A percentile compares a stretch with the other conserved stretches of the same genome.
Conservation (phyloP, 2,113 vertebrate species). For the Chitala chitala region DNA sequence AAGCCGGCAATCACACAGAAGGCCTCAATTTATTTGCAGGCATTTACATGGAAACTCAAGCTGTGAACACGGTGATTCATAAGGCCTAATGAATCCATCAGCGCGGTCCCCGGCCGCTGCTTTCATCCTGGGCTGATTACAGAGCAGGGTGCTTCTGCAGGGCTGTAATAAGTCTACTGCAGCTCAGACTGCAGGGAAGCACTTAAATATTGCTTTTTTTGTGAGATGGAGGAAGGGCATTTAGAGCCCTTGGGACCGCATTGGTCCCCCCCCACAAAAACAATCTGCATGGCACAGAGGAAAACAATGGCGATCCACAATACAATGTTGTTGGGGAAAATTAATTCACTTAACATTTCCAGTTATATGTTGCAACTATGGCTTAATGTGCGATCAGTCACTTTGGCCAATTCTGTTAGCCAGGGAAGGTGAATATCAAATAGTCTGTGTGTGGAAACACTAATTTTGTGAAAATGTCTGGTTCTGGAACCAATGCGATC, state of each 20-base stretch:
- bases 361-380: constrained; percentile 10
- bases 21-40: constrained; percentile 45
- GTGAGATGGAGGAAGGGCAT: constrained; percentile 3
- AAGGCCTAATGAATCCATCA: constrained; percentile 45
- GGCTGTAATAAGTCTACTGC: constrained; percentile 42
- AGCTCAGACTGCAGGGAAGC: constrained; percentile 47
- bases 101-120: constrained; percentile 28
- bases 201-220: constrained; percentile 44
- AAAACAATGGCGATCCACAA: not conserved
- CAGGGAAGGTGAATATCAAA: no score
- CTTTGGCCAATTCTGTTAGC: no score
- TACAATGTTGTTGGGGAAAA: constrained; percentile 16
- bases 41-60: constrained; percentile 45
- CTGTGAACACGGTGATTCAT: constrained; percentile 49
- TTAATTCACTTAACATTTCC: constrained; percentile 4
- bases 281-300: constrained; percentile 4
- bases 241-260: constrained; percentile 26
- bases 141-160: constrained; percentile 33
- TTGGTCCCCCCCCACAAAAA: not conserved
- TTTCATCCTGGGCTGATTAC: constrained; percentile 44
- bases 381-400: no score
- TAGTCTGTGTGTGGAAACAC: no score
- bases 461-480: no score
- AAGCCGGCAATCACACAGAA: constrained; percentile 28
- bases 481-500: no score